Percentiles rank a stretch among this genome's conserved stretches.
Conservation (phyloP, 2,888 invertebrate species). For the Tyria jacobaeae region DNA sequence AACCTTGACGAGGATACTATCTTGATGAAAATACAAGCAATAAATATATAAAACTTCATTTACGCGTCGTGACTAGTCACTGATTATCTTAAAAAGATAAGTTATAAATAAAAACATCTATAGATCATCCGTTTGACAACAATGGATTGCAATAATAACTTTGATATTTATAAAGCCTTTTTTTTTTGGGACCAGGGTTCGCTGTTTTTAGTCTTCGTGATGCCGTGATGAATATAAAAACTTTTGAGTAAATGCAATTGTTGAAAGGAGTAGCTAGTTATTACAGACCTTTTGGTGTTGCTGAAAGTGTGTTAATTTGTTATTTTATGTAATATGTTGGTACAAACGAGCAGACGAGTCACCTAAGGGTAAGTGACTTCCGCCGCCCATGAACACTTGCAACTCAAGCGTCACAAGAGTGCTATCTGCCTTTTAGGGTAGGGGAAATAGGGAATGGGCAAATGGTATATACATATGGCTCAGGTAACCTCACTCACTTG, state of each 20-base stretch:
- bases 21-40: too few relatives aligned
- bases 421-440: too few relatives aligned
- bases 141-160: constrained; percentile 59
- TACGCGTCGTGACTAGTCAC: constrained; percentile 47
- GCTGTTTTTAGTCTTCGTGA: constrained; percentile 13
- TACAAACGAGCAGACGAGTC: too few relatives aligned
- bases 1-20: too few relatives aligned
- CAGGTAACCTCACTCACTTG: too few relatives aligned
- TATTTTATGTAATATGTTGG: too few relatives aligned
- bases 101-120: constrained; percentile 52
- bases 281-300: too few relatives aligned
- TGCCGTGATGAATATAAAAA: constrained; percentile 29
- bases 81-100: constrained; percentile 55
- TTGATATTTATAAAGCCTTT: constrained; percentile 40
- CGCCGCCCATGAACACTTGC: too few relatives aligned
- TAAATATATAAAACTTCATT: constrained; percentile 2
- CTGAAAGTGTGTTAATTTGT: neutral
- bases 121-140: constrained; percentile 64
- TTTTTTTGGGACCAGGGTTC: constrained; percentile 48
- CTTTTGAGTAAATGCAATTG: constrained; percentile 24
- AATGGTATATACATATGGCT: too few relatives aligned
- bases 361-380: too few relatives aligned
- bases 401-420: too few relatives aligned
- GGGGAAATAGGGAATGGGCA: too few relatives aligned
- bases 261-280: neutral